phyloP scores from a whole-genome alignment of 2,113 vertebrate species.

The Cebidichthys violaceus region DNA sequence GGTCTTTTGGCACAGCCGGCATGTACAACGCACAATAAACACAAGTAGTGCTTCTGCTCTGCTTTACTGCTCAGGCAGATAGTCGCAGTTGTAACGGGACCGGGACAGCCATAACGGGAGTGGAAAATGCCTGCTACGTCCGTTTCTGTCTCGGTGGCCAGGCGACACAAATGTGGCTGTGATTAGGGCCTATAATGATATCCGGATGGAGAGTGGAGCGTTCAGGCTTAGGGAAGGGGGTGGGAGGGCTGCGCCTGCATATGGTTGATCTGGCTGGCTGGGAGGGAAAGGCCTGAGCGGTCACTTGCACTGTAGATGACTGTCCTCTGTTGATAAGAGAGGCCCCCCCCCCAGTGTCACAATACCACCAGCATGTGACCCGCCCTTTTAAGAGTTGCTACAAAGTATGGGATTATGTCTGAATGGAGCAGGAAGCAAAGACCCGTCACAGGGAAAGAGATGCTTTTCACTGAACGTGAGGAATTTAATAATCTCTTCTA shows the following conservation, averaged over 20 bases:
- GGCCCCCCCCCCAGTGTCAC: slow-evolving; percentile 40
- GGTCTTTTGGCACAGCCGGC: slow-evolving; percentile 68
- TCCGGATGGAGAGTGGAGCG: slow-evolving; percentile 76
- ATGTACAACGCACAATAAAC: slow-evolving; percentile 77
- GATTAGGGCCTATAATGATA: slow-evolving; percentile 79
- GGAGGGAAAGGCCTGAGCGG: slow-evolving; percentile 33
- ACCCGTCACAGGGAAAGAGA: slow-evolving; percentile 48
- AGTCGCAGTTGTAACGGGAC: slow-evolving; percentile 58
- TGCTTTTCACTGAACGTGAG: slow-evolving; percentile 66
- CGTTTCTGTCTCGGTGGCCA: slow-evolving; percentile 70
- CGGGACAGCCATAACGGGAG: slow-evolving; percentile 82
- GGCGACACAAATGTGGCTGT: slow-evolving; percentile 72
- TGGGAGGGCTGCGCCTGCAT: slow-evolving; percentile 4
- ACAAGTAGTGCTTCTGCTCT: slow-evolving; percentile 71
- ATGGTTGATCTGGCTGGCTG: slow-evolving; percentile 26
- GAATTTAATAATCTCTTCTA: slow-evolving; percentile 74
- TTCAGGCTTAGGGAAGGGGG: slow-evolving; percentile 54
- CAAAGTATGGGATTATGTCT: slow-evolving; percentile 69
- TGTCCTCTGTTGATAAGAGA: slow-evolving; percentile 62
- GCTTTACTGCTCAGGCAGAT: slow-evolving; percentile 77
- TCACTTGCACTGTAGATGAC: slow-evolving; percentile 68
- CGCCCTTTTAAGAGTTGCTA: slow-evolving; percentile 50
- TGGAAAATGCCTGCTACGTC: slow-evolving; percentile 81
- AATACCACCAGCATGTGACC: slow-evolving; percentile 68
- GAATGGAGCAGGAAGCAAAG: slow-evolving; percentile 63